phyloP scores from a whole-genome alignment of 2,113 vertebrate species.

The Brienomyrus brachyistius region DNA sequence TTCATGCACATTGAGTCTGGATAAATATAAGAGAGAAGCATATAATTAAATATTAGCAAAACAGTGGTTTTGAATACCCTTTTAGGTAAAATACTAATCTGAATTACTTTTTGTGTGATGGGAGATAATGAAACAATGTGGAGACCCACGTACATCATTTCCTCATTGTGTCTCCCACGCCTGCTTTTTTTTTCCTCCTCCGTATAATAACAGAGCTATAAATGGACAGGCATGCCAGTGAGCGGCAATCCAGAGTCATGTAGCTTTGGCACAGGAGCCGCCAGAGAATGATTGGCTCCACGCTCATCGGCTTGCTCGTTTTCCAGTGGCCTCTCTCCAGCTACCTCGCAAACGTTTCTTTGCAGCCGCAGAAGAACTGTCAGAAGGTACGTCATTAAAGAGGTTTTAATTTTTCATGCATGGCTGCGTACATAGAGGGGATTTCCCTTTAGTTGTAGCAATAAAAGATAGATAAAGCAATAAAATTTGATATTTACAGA shows the following conservation, averaged over 20 bases:
- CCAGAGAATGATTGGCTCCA: constrained; percentile 44
- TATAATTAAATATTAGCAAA: neutral
- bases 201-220: constrained; percentile 23
- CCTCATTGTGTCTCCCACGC: constrained; percentile 24
- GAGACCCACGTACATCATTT: constrained; percentile 9
- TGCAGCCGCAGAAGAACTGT: neutral
- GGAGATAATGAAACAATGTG: neutral
- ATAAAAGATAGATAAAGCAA: too few species aligned
- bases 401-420: neutral
- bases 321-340: constrained; percentile 39
- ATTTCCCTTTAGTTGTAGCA: neutral
- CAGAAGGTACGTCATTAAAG: constrained; percentile 42
- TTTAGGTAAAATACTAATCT: neutral
- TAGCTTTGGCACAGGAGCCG: constrained; percentile 10
- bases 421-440: neutral
- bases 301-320: constrained; percentile 36
- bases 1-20: neutral
- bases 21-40: neutral
- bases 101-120: neutral
- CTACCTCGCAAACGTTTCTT: neutral
- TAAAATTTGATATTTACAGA: neutral
- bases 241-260: constrained; percentile 16
- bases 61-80: neutral
- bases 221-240: constrained; percentile 6
- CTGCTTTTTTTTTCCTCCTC: constrained; percentile 7